Base-by-base conservation (phyloP, 2,797 vertebrate genomes). In the Naso thynnoides region DNA sequence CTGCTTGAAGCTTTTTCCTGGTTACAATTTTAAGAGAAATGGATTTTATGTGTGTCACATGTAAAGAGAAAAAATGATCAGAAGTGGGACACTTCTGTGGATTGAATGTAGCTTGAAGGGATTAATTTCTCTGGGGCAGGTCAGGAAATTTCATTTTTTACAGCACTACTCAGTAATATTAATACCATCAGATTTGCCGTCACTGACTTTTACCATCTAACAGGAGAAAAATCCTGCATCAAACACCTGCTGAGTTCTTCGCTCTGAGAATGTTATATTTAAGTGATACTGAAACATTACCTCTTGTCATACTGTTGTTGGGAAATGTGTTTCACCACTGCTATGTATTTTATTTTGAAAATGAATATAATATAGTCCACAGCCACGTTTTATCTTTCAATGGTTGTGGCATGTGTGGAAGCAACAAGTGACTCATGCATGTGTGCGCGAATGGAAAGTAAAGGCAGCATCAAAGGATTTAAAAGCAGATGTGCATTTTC, bases 101-200 rank as follows among this genome's bases (percentile, higher is more conserved):
- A 38, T 50, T 59, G 64, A 76, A 53, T 48, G 44, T 70, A 67
- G 61, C 62, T 67, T 33, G 41, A 31, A 59, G 42, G 74, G 74
- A 86, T 75, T 73, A 0, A 66, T 72, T 80, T 81, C 80, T 79
- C 41, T 49, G 8, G 55, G 56, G 53, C 72, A 69, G 71, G 64
- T 81, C 66, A 49, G 3, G 47, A 71, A 69, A 78, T 68, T 68
- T 53, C 5, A 33, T 67, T 76, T 72, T 78, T 73, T 18, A 48
- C 70, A 61, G 53, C 48, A n/a, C 49, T 57, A 16, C 67, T 69
- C 29, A 52, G 70, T 44, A 24, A 61, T 74, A 68, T 73, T 78
- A 76, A 72, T 45, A 66, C 52, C 42, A 38, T 54, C 59, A 57
- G 65, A 53, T 71, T 67, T 71, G 62, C 21, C 0, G 6, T 53